Evolutionary conservation across 1,140 invertebrate genomes (phyloP).

Genomic region (Heterodera schachtii): DNA sequence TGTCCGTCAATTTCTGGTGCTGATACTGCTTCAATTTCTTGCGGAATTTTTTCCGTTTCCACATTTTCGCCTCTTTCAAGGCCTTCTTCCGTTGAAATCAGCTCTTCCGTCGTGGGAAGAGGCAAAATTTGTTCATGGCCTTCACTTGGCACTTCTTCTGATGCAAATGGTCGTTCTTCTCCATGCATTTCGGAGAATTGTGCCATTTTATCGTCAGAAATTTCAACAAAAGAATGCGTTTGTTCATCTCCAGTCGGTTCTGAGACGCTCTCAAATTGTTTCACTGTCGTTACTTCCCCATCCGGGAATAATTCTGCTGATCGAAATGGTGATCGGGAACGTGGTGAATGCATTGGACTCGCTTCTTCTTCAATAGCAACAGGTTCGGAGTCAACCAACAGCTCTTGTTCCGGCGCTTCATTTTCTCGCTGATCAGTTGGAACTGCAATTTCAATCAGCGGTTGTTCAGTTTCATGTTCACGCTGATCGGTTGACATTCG

Average conservation of each 20-base stretch:
- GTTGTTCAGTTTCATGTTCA: neutral
- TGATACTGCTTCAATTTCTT: no score
- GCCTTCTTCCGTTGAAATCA: neutral
- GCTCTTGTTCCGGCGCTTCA: neutral
- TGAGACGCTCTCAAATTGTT: neutral
- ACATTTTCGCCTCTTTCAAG: no score
- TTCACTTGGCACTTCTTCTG: neutral
- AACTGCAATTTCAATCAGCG: neutral
- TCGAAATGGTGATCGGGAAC: neutral
- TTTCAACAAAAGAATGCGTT: no score
- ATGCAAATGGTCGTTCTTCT: neutral
- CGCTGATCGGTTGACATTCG: neutral
- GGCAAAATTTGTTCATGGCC: neutral
- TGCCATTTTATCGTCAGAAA: neutral
- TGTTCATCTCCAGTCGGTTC: constrained; percentile 10
- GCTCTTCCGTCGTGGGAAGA: constrained; percentile 1
- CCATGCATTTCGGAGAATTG: neutral
- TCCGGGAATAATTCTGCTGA: neutral
- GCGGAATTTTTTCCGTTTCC: no score
- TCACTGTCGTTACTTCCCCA: neutral
- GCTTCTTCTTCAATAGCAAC: neutral
- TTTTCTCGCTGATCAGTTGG: neutral
- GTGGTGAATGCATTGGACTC: neutral
- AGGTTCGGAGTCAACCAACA: neutral
- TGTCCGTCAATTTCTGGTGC: no score